A percentile compares a stretch with the other conserved stretches of the same genome.
Evolutionary conservation across 2,888 invertebrate species (phyloP).

Genomic region (Aphrophora alni): DNA sequence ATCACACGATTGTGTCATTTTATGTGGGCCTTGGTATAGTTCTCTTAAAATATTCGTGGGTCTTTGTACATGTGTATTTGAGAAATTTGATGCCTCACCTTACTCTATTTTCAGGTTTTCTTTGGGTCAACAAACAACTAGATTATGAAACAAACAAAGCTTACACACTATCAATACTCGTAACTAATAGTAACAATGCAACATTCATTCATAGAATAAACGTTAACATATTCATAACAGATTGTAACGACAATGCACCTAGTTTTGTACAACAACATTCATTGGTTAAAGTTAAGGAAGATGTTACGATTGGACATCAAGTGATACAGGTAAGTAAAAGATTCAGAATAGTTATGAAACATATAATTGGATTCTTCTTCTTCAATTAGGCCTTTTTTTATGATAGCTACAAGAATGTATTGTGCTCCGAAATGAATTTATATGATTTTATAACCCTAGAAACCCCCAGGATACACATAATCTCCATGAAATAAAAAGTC

Average conservation of each 20-base stretch:
- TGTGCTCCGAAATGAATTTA: no score
- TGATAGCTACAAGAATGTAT: no score
- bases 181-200: background rate
- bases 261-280: background rate
- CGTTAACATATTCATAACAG: conserved; percentile 13
- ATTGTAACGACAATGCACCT: conserved; percentile 30
- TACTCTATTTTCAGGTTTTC: background rate
- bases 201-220: background rate
- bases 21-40: no score
- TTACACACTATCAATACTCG: conserved; percentile 14
- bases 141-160: conserved; percentile 17
- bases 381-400: no score
- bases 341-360: background rate
- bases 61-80: no score
- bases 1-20: no score
- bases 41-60: no score
- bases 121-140: background rate
- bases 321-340: background rate
- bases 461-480: no score
- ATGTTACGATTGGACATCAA: background rate
- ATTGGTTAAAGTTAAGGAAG: conserved; percentile 12
- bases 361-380: no score
- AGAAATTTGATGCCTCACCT: no score
- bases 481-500: no score
- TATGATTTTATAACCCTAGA: no score